These are phyloP conservation scores for Elephas maximus DNA, from an alignment of 2,113 vertebrate genomes.

Conservation along the genomic window DNA sequence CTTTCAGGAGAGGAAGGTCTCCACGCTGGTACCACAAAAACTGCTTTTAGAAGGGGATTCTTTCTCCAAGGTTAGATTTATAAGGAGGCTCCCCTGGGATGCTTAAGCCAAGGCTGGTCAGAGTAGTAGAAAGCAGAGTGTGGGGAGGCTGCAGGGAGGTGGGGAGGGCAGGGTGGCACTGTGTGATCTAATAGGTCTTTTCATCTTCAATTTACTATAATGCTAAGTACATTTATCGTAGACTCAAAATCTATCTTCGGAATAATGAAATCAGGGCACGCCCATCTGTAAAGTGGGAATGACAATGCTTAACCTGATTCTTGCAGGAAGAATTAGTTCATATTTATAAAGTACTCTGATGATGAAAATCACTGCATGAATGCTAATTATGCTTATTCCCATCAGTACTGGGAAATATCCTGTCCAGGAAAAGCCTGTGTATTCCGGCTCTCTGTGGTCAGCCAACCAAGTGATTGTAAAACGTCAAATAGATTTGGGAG, in stretches of 20 bases:
- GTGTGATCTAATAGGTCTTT: conserved; percentile 2
- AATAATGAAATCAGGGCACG: conserved; percentile 41
- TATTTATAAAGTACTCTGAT: conserved; percentile 55
- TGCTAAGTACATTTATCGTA: conserved; percentile 39
- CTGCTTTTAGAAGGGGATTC: conserved; percentile 53
- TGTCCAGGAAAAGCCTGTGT: neutral
- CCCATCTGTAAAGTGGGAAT: conserved; percentile 46
- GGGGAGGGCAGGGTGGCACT: neutral
- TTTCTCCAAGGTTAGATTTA: conserved; percentile 45
- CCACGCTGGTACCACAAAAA: conserved; percentile 47
- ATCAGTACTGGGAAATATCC: neutral
- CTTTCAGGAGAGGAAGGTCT: neutral
- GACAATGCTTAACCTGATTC: conserved; percentile 47
- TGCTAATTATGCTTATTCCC: conserved; percentile 12
- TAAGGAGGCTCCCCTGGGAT: conserved; percentile 32
- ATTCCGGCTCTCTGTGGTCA: neutral
- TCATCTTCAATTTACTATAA: conserved; percentile 58
- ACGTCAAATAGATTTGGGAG: neutral
- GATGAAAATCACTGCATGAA: neutral
- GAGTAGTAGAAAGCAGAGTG: conserved; percentile 27
- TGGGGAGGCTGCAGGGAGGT: neutral
- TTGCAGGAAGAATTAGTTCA: conserved; percentile 53
- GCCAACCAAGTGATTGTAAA: neutral
- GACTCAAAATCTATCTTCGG: conserved; percentile 2
- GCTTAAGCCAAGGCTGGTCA: conserved; percentile 2